Base-by-base conservation (phyloP, 2,797 vertebrate genomes). In the Sebastes ruberrimus region DNA sequence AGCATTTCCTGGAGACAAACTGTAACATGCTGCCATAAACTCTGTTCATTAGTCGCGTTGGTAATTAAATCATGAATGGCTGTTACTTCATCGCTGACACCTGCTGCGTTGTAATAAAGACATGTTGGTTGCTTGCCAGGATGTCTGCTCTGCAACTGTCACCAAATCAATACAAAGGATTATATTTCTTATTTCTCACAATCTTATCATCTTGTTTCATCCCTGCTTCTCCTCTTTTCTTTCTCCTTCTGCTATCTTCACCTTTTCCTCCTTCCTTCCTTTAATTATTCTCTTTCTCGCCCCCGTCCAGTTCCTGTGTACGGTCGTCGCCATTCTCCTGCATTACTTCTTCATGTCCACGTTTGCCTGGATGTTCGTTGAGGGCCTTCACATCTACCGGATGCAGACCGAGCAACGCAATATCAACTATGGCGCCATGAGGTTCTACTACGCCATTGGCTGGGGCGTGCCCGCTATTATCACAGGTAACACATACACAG, bases 281-380 rank as follows among this genome's bases (percentile, higher is more conserved):
- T 38, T 25, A 62, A 76, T 85, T 25, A 3, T 82, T 69, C 14
- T 84, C 2, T 46, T 16, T 89, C 18, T n/a, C 86, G 80, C 49
- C 77, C 27, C 32, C 25, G 38, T 73, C 20, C 85, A 99, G 98
- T 98, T 99, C 90, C 86, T 99, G 87, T 99, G 98, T 91, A 99
- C 98, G 0, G 97, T 97, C 5, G 97, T 99, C 6, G 99, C 99
- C 83, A 99, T 99, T 93, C 94, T 99, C 73, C 96, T 99, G 69
- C 99, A 99, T 94, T 99, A 99, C 93, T 99, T 98, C 96, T 99
- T 99, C 96, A 98, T 99, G 95, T 96, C 97, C 75, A 97, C 97
- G 1, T 99, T 99, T 3, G 97, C 98, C 23, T 99, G 99, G 99
- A 96, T 99, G 88, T 98, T 99, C 0, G 97, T 99, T 83, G 97